Base-by-base conservation (phyloP, 2,113 vertebrate genomes). In the Solea solea region DNA sequence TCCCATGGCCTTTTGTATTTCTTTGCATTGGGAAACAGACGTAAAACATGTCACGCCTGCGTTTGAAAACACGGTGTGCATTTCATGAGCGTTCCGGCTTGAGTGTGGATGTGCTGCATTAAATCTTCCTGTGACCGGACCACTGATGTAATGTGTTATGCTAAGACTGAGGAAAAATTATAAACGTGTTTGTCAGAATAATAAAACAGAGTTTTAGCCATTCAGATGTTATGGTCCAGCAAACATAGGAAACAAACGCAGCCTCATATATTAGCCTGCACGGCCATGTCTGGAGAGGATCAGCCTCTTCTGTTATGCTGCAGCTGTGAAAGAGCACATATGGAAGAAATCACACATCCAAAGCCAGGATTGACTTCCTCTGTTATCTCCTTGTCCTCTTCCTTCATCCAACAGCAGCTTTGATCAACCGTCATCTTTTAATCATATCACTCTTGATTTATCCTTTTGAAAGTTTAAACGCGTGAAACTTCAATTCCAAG, bases 261-360 rank as follows among this genome's bases (percentile, higher is more conserved):
- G 72, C 42, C 61, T 8, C 41, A 10, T 63, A 75, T 42, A 60
- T 64, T 78, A 71, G n/a, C 45, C 57, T 83, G 39, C 69, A 42
- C 34, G 62, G 25, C 40, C 59, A 8, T 0, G 60, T 78, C 87
- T 88, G 88, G 87, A 84, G 50, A 63, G 41, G 55, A 72, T 90
- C 87, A 83, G 1, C 49, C 28, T 64, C 51, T 70, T 70, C 75
- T 76, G 74, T 74, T 68, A 54, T 45, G 54, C 28, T 81, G 16
- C 74, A 81, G 78, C 67, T 80, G 74, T 69, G 58, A 51, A 75
- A 55, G 78, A 72, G 39, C 65, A 39, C 88, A 89, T 81, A 76
- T 89, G 90, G 83, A 79, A 86, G 42, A 64, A 8, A 82, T 91
- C 82, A 74, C 62, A 63, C 57, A 63, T 34, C 9, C 48, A 61